Conservation (phyloP, 2,113 vertebrate genomes). For the Genyomyrus donnyi region DNA sequence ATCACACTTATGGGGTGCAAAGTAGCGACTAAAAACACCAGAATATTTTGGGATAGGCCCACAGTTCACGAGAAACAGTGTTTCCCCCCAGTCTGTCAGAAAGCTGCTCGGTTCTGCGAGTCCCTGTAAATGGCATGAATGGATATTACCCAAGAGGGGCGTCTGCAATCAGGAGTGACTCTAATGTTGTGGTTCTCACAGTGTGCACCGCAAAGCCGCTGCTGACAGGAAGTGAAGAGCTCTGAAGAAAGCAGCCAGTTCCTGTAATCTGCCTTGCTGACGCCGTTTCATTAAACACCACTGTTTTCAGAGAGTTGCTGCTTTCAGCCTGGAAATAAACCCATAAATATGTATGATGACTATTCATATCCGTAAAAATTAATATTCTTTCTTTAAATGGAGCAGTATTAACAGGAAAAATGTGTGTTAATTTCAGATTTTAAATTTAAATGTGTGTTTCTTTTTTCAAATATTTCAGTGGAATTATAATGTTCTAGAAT, state of each 20-base stretch:
- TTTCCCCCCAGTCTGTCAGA: not conserved
- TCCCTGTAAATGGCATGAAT: not conserved
- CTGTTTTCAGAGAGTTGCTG: not conserved
- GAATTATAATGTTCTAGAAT: not conserved
- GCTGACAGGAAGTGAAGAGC: slow-evolving; percentile 3
- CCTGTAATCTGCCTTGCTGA: slow-evolving; percentile 17
- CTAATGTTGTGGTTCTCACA: not conserved
- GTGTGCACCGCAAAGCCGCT: not conserved
- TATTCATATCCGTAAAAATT: not conserved
- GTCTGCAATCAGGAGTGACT: not conserved
- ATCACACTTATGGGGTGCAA: not conserved
- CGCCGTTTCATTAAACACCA: not conserved
- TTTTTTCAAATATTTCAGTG: not conserved
- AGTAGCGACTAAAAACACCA: not conserved
- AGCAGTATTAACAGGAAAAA: not conserved
- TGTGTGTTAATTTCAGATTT: not conserved
- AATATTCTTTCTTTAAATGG: not conserved
- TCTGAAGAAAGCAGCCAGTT: slow-evolving; percentile 5
- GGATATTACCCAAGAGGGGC: not conserved
- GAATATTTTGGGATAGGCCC: not conserved
- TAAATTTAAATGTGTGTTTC: not conserved
- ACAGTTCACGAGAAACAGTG: not conserved
- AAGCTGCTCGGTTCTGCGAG: not conserved
- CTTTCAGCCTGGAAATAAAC: not conserved
- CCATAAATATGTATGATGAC: not conserved